These are phyloP conservation scores for Romanogobio albipinnatus DNA, from an alignment of 2,113 vertebrate genomes.

Conservation along the genomic window DNA sequence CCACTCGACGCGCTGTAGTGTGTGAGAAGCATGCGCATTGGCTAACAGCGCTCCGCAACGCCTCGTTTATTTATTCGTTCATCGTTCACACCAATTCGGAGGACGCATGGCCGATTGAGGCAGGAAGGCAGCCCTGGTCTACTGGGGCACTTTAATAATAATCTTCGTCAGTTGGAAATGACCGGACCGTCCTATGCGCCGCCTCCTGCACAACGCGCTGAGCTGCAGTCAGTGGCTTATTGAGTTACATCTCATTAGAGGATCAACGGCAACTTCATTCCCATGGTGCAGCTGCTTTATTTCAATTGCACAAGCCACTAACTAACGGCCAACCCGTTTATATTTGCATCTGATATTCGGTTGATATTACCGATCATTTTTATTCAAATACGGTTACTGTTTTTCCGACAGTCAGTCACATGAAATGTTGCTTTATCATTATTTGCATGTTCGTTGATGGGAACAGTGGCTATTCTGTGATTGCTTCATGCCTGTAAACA, in stretches of 20 bases:
- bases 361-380: background rate
- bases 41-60: constrained; percentile 7
- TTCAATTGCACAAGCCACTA: background rate
- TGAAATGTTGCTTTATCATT: background rate
- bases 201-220: constrained; percentile 14
- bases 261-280: constrained; percentile 8
- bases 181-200: constrained; percentile 6
- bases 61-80: constrained; percentile 20
- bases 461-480: background rate
- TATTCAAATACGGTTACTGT: constrained; percentile 5
- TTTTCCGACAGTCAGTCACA: background rate
- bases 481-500: background rate
- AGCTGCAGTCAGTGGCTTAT: constrained; percentile 25
- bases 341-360: constrained; percentile 26
- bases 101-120: background rate
- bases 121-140: constrained; percentile 5
- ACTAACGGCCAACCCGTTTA: background rate
- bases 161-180: constrained; percentile 17
- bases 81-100: background rate
- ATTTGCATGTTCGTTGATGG: constrained; percentile 2
- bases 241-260: constrained; percentile 17
- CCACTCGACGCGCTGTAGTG: background rate
- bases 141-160: constrained; percentile 26
- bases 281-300: background rate
- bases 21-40: background rate